A percentile compares a stretch with the other conserved stretches of the same genome.
Evolutionary conservation across 2,113 vertebrate species (phyloP).

Genomic region (Indicator indicator): DNA sequence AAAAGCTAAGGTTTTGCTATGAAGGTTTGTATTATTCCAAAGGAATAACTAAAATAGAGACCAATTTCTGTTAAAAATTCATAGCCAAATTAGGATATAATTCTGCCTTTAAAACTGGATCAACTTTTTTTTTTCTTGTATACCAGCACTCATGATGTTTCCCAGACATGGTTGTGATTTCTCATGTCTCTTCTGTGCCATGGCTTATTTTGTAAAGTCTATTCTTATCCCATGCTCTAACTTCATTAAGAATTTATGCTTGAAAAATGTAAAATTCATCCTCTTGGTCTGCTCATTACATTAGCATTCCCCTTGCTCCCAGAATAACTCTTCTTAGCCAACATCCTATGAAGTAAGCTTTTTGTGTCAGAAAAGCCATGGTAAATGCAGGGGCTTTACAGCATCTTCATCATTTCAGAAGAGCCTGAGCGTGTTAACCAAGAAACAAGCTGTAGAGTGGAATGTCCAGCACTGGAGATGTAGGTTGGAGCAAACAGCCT

Average conservation of each 20-base stretch:
- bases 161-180: constrained; percentile 43
- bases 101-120: constrained; percentile 7
- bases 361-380: constrained; percentile 14
- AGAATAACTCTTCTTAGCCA: constrained; percentile 61
- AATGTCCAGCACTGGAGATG: background rate
- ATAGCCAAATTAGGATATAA: constrained; percentile 6
- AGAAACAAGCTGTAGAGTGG: background rate
- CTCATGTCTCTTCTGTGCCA: constrained; percentile 41
- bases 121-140: background rate
- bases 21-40: background rate
- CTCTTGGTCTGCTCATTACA: constrained; percentile 51
- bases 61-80: background rate
- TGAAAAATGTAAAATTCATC: constrained; percentile 70
- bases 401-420: background rate
- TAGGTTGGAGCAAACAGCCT: background rate
- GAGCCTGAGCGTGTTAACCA: background rate
- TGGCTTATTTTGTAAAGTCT: constrained; percentile 61
- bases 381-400: background rate
- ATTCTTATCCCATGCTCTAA: constrained; percentile 68
- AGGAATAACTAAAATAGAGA: background rate
- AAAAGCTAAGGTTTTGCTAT: background rate
- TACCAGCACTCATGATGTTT: background rate
- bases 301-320: constrained; percentile 52
- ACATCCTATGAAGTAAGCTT: constrained; percentile 34
- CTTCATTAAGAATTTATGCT: constrained; percentile 69